These are phyloP conservation scores for Bufo bufo DNA, from an alignment of 2,113 vertebrate species.

Conservation along the genomic window DNA sequence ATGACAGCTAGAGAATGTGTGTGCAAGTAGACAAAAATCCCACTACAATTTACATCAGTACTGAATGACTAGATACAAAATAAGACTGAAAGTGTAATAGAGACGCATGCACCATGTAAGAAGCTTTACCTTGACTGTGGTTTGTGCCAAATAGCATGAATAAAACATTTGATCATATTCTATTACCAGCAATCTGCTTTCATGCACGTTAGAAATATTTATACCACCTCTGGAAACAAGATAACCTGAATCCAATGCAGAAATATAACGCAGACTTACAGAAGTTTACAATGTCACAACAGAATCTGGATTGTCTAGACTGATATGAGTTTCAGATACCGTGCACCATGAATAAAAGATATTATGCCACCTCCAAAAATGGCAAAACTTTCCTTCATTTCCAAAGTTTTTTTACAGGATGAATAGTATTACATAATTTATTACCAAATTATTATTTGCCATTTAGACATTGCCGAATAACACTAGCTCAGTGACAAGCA, in stretches of 20 bases:
- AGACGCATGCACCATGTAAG: neutral
- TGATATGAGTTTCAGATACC: too few species aligned
- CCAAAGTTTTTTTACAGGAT: too few species aligned
- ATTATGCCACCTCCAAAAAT: too few species aligned
- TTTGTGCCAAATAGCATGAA: neutral
- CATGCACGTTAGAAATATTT: neutral
- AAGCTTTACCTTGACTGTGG: neutral
- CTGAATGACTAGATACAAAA: neutral
- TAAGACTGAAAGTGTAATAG: neutral
- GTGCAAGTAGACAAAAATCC: neutral
- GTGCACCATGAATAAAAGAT: too few species aligned
- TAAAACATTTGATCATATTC: conserved; percentile 1
- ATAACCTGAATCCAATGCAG: neutral
- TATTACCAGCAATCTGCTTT: conserved; percentile 17
- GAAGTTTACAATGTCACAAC: neutral
- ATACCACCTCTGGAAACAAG: neutral
- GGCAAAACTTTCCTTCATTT: too few species aligned
- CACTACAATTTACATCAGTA: neutral
- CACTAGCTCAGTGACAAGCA: too few species aligned
- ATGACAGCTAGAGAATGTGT: neutral
- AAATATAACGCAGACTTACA: neutral
- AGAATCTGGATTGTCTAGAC: neutral
- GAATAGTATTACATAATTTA: too few species aligned
- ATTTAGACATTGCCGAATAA: too few species aligned
- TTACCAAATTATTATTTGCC: neutral